Percentiles rank a stretch among this genome's conserved stretches.
These are phyloP conservation scores for Cossypha caffra DNA, from an alignment of 2,797 vertebrate species.

Conservation along the genomic window DNA sequence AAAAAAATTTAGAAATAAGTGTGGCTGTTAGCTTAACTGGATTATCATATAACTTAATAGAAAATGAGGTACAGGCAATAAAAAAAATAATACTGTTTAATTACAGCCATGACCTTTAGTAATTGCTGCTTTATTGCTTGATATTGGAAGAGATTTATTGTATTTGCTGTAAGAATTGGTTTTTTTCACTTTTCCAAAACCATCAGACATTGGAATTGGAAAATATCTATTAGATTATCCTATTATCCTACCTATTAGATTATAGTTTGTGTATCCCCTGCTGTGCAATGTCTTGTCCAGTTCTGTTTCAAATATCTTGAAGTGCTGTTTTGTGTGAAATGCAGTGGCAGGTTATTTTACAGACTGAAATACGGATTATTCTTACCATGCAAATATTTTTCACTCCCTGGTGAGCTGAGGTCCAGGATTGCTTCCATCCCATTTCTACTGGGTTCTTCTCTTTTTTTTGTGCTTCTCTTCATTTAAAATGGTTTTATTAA, in stretches of 20 bases:
- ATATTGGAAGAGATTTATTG: not conserved
- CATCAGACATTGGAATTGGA: not conserved
- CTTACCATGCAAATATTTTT: not conserved
- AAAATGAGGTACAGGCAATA: not conserved
- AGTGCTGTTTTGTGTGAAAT: not conserved
- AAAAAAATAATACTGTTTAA: slow-evolving; percentile 56
- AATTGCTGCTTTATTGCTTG: not conserved
- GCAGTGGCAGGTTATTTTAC: not conserved
- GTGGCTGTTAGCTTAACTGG: not conserved
- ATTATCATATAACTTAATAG: slow-evolving; percentile 11
- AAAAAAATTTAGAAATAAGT: not conserved
- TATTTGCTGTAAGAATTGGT: not conserved
- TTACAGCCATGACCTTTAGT: slow-evolving; percentile 42
- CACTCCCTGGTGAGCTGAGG: not conserved
- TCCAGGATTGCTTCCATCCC: not conserved
- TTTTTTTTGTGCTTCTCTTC: not conserved
- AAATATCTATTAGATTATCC: slow-evolving; percentile 14
- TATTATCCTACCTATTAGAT: not conserved
- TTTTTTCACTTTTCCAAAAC: not conserved
- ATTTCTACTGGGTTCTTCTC: not conserved
- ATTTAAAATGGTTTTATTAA: not conserved
- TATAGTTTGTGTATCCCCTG: not conserved
- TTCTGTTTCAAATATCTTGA: not conserved
- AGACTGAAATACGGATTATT: not conserved
- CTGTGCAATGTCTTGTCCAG: not conserved